Base-by-base conservation (phyloP, 2,888 invertebrate species). In the Clitarchus hookeri region DNA sequence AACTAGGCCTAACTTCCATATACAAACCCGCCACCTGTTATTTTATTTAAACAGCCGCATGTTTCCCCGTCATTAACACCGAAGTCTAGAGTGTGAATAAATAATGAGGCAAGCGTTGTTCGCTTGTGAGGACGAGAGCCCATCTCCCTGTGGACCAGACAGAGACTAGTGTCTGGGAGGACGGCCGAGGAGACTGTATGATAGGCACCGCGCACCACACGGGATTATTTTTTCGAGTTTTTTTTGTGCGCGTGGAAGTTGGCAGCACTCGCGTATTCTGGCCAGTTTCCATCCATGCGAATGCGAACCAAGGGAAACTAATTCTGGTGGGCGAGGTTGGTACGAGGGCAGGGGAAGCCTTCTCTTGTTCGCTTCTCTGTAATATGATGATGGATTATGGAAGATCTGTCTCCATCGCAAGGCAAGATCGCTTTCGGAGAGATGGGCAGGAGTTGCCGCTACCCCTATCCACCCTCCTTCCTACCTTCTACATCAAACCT, bases 381-480 rank as follows among this genome's bases (percentile, higher is more conserved):
- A 65, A 65, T 65, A 65, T 65, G 65, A 65, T 65, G 65, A 65
- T 65, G 65, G 65, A 65, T 65, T 65, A n/a, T n/a, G n/a, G 65
- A 23, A n/a, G 65, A 65, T 65, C 65, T 65, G 65, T 65, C 65
- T 65, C 65, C 65, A 65, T 65, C 23, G 65, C 65, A 65, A 65
- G 65, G 8, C 65, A n/a, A n/a, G 23, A 65, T 65, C 65, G 65
- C 65, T 65, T 65, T 23, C 65, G 13, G 23, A 65, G 65, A 65
- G 65, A 65, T 65, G 65, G 16, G 48, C 48, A 65, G 19, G 12
- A 65, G 65, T 23, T 23, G 3, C 16, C 65, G 0, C 12, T 0
- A 11, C 65, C 65, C n/a, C 65, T 6, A 6, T 23, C 65, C 11
- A 6, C 65, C 1, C n/a, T n/a, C 65, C 16, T 65, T 16, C 65